A percentile compares a stretch with the other conserved stretches of the same genome.
phyloP scores from a whole-genome alignment of 2,888 invertebrate genomes.

The Sialis lutaria region DNA sequence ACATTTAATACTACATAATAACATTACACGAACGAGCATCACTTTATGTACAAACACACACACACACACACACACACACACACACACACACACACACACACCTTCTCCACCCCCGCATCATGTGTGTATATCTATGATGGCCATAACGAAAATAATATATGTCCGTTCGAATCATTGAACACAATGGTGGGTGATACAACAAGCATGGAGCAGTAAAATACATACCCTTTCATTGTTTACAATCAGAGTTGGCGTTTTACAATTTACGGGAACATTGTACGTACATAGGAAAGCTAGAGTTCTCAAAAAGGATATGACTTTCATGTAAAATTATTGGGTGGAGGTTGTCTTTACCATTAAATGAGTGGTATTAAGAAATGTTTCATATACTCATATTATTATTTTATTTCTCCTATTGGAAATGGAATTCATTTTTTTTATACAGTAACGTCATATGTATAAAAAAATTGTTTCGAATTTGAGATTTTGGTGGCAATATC shows the following conservation, averaged over 20 bases:
- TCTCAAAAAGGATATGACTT: too few species aligned
- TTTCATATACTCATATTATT: too few species aligned
- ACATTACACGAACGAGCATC: not conserved
- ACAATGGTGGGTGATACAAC: constrained; percentile 11
- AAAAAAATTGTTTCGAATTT: too few species aligned
- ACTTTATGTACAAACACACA: not conserved
- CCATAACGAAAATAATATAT: constrained; percentile 26
- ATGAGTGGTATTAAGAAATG: too few species aligned
- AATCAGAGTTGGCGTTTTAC: not conserved
- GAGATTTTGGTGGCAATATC: too few species aligned
- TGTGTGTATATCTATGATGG: not conserved
- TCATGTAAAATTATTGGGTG: too few species aligned
- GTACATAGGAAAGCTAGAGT: not conserved
- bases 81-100: not conserved
- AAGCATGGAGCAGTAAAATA: not conserved
- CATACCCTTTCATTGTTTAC: not conserved
- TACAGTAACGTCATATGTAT: too few species aligned
- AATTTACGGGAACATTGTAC: not conserved
- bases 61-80: not conserved
- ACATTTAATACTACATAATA: too few species aligned
- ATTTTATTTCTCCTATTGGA: too few species aligned
- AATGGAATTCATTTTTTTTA: too few species aligned
- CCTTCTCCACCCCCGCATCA: not conserved
- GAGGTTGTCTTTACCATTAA: too few species aligned
- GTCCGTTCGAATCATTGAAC: constrained; percentile 28